Base-by-base conservation (phyloP, 2,113 vertebrate species). In the Aythya baeri region DNA sequence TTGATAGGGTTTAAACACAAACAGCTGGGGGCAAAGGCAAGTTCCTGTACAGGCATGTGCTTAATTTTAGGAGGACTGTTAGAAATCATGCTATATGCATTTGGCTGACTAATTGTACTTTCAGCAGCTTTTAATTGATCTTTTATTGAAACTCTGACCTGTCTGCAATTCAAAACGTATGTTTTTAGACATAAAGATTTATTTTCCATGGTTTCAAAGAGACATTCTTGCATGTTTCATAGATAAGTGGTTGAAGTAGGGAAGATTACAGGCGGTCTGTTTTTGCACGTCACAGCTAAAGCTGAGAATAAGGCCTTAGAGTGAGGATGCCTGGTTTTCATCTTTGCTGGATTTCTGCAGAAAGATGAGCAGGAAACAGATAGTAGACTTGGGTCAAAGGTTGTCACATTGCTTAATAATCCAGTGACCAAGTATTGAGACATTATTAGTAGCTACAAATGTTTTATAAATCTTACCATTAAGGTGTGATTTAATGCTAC, bases 21-120 rank as follows among this genome's bases (percentile, higher is more conserved):
- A 92, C 65, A 95, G 34, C 89, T 90, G 67, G 54, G 91, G 80
- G 93, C 87, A 81, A 87, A 88, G 57, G 31, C 76, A 83, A 55
- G 68, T 91, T 90, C 72, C 81, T 95, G 88, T 63, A 55, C 21
- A 75, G 88, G 54, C 94, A 59, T 75, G 93, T 79, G 31, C 58
- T 31, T 65, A 13, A 68, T 81, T 88, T 88, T 50, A 52, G 49
- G 32, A 50, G 61, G n/a, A 63, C 43, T 2, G 1, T 75, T 86
- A 71, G 46, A 88, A 93, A 78, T 62, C 21, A 6, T 2, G 0
- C 65, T 75, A 20, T 36, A 4, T 52, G 2, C 77, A 52, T 86
- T 94, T 86, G 61, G 12, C 27, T 46, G 74, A 77, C 8, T 80
- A 92, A 72, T 81, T 92, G 46, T 71, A 38, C 49, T 89, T 94